Evolutionary conservation across 1,140 invertebrate species (phyloP).

Genomic region (Calliopsis andreniformis): DNA sequence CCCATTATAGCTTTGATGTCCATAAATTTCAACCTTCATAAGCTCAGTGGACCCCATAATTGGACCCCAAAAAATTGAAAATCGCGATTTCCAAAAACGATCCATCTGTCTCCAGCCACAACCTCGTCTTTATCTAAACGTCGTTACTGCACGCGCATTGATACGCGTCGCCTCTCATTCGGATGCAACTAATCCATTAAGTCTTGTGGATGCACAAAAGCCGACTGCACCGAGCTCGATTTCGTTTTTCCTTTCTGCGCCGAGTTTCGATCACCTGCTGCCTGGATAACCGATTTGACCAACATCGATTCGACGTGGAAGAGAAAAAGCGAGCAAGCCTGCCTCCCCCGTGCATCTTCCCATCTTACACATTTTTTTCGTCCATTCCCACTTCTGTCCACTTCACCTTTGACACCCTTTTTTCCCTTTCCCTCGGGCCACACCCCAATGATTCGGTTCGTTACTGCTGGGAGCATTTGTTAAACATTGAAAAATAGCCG

Average conservation of each 20-base stretch:
- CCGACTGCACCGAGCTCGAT: conserved; percentile 42
- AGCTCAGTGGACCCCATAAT: no score
- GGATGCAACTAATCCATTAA: conserved; percentile 67
- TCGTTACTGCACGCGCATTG: background rate
- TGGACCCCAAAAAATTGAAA: background rate
- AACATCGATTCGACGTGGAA: conserved; percentile 21
- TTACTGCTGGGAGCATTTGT: background rate
- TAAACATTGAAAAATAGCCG: background rate
- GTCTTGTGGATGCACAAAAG: conserved; percentile 49
- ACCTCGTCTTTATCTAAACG: conserved; percentile 19
- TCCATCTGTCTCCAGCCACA: conserved; percentile 50
- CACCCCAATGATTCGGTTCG: no score
- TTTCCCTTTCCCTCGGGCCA: no score
- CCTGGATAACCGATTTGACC: conserved; percentile 22
- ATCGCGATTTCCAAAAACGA: conserved; percentile 28
- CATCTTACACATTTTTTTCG: background rate
- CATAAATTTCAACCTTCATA: no score
- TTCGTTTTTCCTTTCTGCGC: conserved; percentile 24
- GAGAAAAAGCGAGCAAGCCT: conserved; percentile 4
- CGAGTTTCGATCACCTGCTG: background rate
- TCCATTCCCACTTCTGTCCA: background rate
- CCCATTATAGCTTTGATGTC: no score
- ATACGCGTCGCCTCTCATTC: conserved; percentile 39
- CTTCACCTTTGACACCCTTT: no score
- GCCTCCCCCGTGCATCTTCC: no score